These are phyloP conservation scores for Parnassius glacialis DNA, from an alignment of 2,888 invertebrate species.

Conservation along the genomic window DNA sequence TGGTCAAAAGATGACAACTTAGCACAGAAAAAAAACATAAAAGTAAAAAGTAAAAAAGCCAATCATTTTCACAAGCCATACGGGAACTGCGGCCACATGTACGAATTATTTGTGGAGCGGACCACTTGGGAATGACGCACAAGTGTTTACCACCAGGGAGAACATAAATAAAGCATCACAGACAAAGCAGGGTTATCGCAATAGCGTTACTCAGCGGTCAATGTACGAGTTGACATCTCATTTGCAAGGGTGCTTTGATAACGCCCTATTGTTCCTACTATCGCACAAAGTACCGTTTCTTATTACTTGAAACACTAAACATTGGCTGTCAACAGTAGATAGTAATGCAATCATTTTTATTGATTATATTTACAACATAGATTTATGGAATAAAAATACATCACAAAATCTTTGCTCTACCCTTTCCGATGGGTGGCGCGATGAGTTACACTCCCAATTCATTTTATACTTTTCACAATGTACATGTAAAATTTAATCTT, in stretches of 20 bases:
- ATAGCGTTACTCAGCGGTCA: slow-evolving; percentile 62
- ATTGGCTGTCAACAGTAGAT: background rate
- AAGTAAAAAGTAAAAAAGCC: slow-evolving; percentile 4
- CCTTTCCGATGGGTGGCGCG: no score
- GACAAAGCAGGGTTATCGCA: slow-evolving; percentile 63
- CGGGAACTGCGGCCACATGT: slow-evolving; percentile 46
- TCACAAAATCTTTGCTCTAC: no score
- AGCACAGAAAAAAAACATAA: background rate
- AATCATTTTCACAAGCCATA: slow-evolving; percentile 3
- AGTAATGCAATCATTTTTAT: no score
- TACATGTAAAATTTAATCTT: no score
- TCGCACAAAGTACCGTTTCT: slow-evolving; percentile 26
- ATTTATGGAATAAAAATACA: no score
- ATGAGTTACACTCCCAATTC: no score
- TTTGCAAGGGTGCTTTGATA: slow-evolving; percentile 54
- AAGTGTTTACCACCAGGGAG: slow-evolving; percentile 72
- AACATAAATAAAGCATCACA: slow-evolving; percentile 66
- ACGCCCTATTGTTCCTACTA: slow-evolving; percentile 56
- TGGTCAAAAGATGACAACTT: slow-evolving; percentile 1
- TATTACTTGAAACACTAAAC: slow-evolving; percentile 26
- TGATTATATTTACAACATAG: no score
- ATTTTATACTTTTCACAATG: no score
- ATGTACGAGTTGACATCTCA: slow-evolving; percentile 55
- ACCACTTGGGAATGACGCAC: slow-evolving; percentile 64
- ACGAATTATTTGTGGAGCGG: slow-evolving; percentile 67